Evolutionary conservation across 2,113 vertebrate species (phyloP), one percentile per base, ranked within the genome.

Genomic region (Peucedramus taeniatus): DNA sequence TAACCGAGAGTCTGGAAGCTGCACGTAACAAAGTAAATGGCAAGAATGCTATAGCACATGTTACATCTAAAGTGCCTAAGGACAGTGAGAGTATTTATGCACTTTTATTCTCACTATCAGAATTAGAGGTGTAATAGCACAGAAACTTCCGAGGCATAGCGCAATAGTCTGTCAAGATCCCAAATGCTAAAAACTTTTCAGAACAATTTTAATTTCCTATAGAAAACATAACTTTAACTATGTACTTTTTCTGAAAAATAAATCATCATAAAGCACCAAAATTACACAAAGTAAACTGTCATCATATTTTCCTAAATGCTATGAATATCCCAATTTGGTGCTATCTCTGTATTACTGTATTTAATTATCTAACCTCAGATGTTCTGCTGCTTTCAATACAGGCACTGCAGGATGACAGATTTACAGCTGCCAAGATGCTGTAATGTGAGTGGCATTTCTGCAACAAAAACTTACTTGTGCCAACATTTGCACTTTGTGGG

Each of bases 371-470:
- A 68, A 56, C 23, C 37, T 82, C 57, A 65, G 57, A 79, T 42
- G 31, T 82, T 91, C 40, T 57, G 40, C 65, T 78, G 72, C 39
- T 89, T 87, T 81, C 60, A 28, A 23, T 33, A 75, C 6, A 30
- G 53, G 65, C 0, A 0, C 44, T 63, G 39, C 39, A 77, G 44
- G 44, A 89, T 39, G 83, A 72, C 61, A 89, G 80, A 92, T 93
- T 93, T 87, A 93, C 65, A 61, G 8, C n/a, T 9, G 1, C 51
- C 56, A 63, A 22, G 27, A 78, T 71, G 39, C n/a, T 93, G 68
- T 92, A 49, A 74, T 30, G 33, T 61, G 42, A 83, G 68, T 47
- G 68, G 64, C 86, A 90, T 78, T 96, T 93, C 83, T 33, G 11
- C 18, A 50, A 57, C 28, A 76, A 86, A 88, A 90, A 56, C 53